These are phyloP conservation scores for Tragelaphus imberbis DNA, from an alignment of 2,113 vertebrate species.

Conservation along the genomic window DNA sequence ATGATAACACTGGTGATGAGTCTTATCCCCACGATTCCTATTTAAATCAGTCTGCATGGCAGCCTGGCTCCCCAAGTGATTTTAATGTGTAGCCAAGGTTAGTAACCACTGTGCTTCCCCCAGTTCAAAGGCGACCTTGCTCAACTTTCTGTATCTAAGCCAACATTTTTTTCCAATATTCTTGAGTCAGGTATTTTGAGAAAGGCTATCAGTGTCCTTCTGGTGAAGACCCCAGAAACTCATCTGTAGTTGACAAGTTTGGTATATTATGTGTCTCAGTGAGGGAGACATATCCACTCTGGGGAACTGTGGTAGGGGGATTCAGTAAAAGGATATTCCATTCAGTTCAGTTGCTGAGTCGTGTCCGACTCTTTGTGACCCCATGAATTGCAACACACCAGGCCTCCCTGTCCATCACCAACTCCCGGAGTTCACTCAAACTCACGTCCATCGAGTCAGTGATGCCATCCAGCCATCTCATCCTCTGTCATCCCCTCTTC, in stretches of 20 bases:
- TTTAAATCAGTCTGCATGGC: neutral
- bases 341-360: too few species aligned
- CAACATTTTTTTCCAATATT: neutral
- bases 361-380: too few species aligned
- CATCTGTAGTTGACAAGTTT: neutral
- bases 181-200: neutral
- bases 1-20: neutral
- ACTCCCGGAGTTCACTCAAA: too few species aligned
- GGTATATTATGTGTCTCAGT: neutral
- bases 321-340: neutral
- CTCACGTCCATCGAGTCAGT: too few species aligned
- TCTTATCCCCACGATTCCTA: neutral
- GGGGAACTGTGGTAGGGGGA: accelerated
- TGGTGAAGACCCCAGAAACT: neutral
- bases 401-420: too few species aligned
- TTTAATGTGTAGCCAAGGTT: neutral
- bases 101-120: neutral
- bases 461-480: too few species aligned
- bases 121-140: neutral
- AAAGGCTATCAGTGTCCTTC: neutral
- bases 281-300: neutral
- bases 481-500: too few species aligned
- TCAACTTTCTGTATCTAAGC: neutral
- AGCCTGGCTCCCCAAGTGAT: neutral
- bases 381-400: too few species aligned